A percentile compares a stretch with the other conserved stretches of the same genome.
phyloP scores from a whole-genome alignment of 2,113 vertebrate genomes.

The Grantiella picta region DNA sequence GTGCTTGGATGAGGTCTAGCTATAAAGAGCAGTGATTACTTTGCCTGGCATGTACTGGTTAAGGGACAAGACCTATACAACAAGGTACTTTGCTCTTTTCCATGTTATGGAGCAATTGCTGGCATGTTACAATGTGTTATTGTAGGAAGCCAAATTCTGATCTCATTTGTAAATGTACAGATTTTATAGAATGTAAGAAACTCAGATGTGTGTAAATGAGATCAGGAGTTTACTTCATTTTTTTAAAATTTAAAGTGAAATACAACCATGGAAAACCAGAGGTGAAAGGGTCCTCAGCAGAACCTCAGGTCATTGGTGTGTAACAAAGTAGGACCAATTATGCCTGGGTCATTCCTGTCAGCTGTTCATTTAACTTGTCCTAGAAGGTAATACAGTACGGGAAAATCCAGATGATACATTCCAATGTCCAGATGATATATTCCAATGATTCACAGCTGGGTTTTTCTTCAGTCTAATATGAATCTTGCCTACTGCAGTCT shows the following conservation, averaged over 20 bases:
- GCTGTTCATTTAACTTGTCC: background rate
- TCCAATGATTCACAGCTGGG: background rate
- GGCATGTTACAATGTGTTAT: background rate
- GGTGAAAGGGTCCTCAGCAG: background rate
- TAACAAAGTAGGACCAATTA: background rate
- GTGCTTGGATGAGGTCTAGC: background rate
- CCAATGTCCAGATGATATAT: background rate
- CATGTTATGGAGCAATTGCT: background rate
- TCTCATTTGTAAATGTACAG: conserved; percentile 27
- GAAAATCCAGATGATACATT: background rate
- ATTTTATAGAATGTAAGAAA: background rate
- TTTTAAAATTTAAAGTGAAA: background rate
- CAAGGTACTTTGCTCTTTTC: background rate
- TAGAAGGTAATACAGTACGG: background rate
- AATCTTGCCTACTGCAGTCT: background rate
- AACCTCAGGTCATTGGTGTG: accelerated
- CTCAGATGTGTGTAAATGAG: background rate
- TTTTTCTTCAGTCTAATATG: background rate
- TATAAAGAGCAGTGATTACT: background rate
- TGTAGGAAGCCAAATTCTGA: conserved; percentile 41
- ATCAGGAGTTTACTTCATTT: background rate
- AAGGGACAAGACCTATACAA: background rate
- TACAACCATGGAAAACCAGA: background rate
- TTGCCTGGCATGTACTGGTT: background rate
- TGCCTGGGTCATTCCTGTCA: background rate